These are phyloP conservation scores for Muraenolepis orangiensis DNA, from an alignment of 2,797 vertebrate genomes.

Conservation along the genomic window DNA sequence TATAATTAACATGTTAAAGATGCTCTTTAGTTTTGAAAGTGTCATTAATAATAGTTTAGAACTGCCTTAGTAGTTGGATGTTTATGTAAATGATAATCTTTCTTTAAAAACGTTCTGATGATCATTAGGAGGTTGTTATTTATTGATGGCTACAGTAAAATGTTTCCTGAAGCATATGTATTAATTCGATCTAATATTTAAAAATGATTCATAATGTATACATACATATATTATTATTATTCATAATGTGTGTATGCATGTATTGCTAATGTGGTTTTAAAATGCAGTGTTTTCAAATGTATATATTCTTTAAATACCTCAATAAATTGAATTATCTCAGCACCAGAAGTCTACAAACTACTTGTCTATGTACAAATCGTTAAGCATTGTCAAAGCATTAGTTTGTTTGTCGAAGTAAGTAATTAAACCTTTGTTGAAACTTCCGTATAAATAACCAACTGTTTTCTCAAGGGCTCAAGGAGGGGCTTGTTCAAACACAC, in stretches of 20 bases:
- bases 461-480: background rate
- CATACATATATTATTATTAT: background rate
- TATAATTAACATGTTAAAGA: background rate
- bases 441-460: slow-evolving; percentile 15
- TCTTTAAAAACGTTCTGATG: background rate
- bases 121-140: background rate
- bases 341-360: slow-evolving; percentile 22
- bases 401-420: no score
- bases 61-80: background rate
- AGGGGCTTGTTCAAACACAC: background rate
- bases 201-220: background rate
- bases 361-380: background rate
- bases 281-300: background rate
- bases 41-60: background rate
- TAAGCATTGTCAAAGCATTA: background rate
- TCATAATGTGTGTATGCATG: background rate
- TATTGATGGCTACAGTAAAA: background rate
- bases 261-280: background rate
- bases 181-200: background rate
- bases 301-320: slow-evolving; percentile 6
- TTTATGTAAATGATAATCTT: background rate
- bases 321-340: slow-evolving; percentile 39
- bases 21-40: background rate
- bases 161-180: background rate
- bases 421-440: slow-evolving; percentile 17